Conservation (phyloP, 1,140 invertebrate species). For the Lanistes nyassanus region DNA sequence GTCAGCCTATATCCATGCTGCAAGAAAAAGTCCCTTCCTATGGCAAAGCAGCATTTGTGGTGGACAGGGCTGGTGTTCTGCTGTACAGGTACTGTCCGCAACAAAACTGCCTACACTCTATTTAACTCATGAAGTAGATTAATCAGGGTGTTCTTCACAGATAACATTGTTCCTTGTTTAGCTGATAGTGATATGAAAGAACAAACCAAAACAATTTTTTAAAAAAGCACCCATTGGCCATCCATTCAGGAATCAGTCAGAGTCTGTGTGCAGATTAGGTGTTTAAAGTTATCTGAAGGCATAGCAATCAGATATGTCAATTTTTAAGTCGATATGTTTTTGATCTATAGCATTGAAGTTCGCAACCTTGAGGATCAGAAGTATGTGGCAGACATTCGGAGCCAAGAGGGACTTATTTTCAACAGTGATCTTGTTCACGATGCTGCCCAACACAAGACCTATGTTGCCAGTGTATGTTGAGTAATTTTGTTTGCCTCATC, state of each 20-base stretch:
- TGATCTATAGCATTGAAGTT: conserved; percentile 12
- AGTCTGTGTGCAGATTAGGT: background rate
- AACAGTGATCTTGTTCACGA: conserved; percentile 1
- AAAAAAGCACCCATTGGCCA: background rate
- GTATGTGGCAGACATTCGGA: background rate
- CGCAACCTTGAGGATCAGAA: background rate
- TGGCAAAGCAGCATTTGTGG: conserved; percentile 24
- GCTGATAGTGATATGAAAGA: background rate
- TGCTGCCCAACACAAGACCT: background rate
- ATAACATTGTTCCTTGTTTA: background rate
- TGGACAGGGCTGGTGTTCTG: conserved; percentile 33
- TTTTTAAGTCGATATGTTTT: background rate
- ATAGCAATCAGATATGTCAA: too few species aligned
- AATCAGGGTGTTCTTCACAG: background rate
- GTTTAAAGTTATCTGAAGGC: background rate
- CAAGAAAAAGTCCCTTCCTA: conserved; percentile 13
- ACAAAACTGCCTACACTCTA: background rate
- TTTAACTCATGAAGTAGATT: background rate
- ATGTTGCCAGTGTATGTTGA: conserved; percentile 6
- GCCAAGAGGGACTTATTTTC: conserved; percentile 9
- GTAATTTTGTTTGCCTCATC: too few species aligned
- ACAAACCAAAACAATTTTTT: background rate
- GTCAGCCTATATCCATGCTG: background rate
- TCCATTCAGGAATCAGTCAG: background rate
- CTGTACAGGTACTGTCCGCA: conserved; percentile 29